These are phyloP conservation scores for Seriola rivoliana DNA, from an alignment of 2,113 vertebrate genomes.

Conservation along the genomic window DNA sequence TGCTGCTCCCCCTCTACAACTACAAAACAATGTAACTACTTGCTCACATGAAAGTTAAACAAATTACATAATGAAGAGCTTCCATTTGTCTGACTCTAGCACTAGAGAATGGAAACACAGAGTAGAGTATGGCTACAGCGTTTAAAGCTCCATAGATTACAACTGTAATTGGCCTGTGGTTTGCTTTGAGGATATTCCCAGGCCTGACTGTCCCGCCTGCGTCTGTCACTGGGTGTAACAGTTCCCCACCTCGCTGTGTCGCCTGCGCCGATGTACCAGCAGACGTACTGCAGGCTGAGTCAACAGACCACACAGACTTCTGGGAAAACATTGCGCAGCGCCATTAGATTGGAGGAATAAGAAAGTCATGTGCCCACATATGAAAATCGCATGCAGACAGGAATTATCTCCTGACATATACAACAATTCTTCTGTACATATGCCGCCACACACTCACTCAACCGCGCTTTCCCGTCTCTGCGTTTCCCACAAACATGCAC, in stretches of 20 bases:
- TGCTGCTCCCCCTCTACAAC: not conserved
- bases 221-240: conserved; percentile 74
- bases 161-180: conserved; percentile 56
- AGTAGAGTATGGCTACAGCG: conserved; percentile 7
- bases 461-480: not conserved
- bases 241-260: conserved; percentile 67
- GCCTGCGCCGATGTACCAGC: conserved; percentile 46
- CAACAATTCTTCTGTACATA: not conserved
- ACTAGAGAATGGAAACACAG: conserved; percentile 38
- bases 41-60: conserved; percentile 33
- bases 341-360: conserved; percentile 40
- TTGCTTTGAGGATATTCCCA: conserved; percentile 70
- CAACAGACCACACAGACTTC: conserved; percentile 70
- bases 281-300: conserved; percentile 53
- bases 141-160: conserved; percentile 56
- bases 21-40: conserved; percentile 38
- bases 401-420: conserved; percentile 28
- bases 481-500: conserved; percentile 9
- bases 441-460: not conserved
- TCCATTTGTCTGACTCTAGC: conserved; percentile 26
- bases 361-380: conserved; percentile 40
- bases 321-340: conserved; percentile 51
- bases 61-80: conserved; percentile 29
- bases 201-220: conserved; percentile 47
- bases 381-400: conserved; percentile 29